These are phyloP conservation scores for Hippoglossus stenolepis DNA, from an alignment of 2,113 vertebrate genomes.

Conservation along the genomic window DNA sequence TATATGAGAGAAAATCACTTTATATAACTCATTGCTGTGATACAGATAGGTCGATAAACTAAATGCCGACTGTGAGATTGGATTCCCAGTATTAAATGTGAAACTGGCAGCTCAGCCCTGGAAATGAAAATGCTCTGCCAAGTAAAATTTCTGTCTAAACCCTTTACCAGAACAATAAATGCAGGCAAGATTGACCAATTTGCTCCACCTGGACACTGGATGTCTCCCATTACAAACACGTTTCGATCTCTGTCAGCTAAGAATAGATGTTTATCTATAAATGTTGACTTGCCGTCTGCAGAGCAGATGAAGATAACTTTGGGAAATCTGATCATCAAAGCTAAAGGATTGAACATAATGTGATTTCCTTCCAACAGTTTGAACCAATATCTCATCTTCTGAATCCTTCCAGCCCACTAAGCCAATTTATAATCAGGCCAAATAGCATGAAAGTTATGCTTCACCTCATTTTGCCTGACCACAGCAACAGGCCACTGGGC, in stretches of 20 bases:
- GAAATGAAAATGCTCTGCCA: conserved; percentile 8
- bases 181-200: conserved; percentile 6
- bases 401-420: conserved; percentile 20
- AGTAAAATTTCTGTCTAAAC: conserved; percentile 12
- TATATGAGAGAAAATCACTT: neutral
- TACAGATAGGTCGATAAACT: neutral
- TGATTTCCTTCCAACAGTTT: conserved; percentile 15
- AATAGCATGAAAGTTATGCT: conserved; percentile 1
- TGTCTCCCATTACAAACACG: conserved; percentile 24
- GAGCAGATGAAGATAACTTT: conserved; percentile 41
- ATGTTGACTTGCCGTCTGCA: conserved; percentile 23
- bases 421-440: conserved; percentile 14
- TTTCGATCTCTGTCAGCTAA: conserved; percentile 48
- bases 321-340: conserved; percentile 38
- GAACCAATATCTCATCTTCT: conserved; percentile 24
- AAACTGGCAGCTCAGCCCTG: neutral
- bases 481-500: neutral
- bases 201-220: conserved; percentile 42
- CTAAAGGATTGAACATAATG: conserved; percentile 24
- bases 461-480: conserved; percentile 1
- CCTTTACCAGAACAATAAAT: neutral
- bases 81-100: neutral
- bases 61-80: neutral
- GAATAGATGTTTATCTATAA: conserved; percentile 45
- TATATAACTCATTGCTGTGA: neutral